Evolutionary conservation across 2,797 vertebrate genomes (phyloP), one percentile per base, ranked within the genome.

Genomic region (Morus bassanus): DNA sequence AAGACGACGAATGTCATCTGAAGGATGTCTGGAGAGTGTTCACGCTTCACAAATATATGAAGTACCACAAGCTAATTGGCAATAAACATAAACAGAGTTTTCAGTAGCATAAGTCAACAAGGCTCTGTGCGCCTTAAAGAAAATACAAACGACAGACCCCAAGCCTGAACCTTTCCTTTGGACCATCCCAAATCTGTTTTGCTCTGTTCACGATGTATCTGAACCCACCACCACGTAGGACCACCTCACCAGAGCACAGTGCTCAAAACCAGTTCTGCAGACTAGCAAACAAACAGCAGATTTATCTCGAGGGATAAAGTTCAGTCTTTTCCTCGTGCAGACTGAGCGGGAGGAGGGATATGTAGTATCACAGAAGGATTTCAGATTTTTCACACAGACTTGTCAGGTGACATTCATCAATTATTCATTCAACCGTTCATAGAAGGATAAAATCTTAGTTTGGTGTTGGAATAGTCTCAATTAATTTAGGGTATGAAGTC

Each of bases 161-260:
- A 53, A 8, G 21, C 3, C 4, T 10, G 43, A 59, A 8, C 22
- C 16, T 41, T 28, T 25, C 41, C 41, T 69, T n/a, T 30, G 54
- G 33, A n/a, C 15, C 59, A 31, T 19, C n/a, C 41, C 15, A 6
- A 0, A 2, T 1, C 65, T 11, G n/a, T 1, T 13, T 0, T 22
- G 45, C 65, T 56, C 74, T 4, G 3, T 14, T 53, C 43, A 28
- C 0, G 0, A 25, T 6, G 3, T 4, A 39, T 17, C 28, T 4
- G 11, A 64, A 59, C 1, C 23, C 50, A 10, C 16, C 16, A 39
- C 48, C 39, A 11, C 7, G 7, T 0, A 45, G 31, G 15, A 53
- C n/a, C 7, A 18, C 23, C 37, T 25, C 18, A 31, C 3, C 10
- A 13, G 72, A 45, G 48, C 33, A 41, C 45, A 6, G 35, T 0